These are phyloP conservation scores for Mythimna albipuncta DNA, from an alignment of 2,888 invertebrate genomes.

Conservation along the genomic window DNA sequence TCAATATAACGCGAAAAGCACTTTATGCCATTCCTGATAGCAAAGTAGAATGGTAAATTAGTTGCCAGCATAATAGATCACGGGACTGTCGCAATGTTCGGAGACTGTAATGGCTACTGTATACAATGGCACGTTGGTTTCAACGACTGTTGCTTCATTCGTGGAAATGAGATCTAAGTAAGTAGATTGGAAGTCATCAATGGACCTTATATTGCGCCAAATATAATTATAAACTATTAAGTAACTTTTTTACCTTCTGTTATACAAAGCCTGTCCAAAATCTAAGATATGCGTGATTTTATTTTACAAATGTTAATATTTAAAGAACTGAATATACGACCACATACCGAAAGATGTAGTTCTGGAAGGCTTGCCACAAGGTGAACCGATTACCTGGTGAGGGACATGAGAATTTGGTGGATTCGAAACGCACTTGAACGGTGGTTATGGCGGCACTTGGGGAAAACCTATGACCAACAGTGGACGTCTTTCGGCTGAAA, in stretches of 20 bases:
- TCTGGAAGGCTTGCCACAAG: no score
- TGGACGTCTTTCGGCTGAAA: no score
- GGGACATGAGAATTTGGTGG: no score
- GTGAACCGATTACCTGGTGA: no score
- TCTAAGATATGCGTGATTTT: not conserved
- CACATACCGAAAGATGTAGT: no score
- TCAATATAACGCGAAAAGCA: conserved; percentile 44
- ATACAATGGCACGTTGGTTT: conserved; percentile 41
- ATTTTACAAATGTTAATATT: not conserved
- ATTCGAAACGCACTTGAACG: no score
- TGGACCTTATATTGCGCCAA: conserved; percentile 21
- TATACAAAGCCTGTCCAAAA: not conserved
- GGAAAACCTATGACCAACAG: no score
- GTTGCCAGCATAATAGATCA: conserved; percentile 46
- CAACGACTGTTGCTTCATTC: conserved; percentile 41
- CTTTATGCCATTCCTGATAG: conserved; percentile 35
- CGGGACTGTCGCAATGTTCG: conserved; percentile 34
- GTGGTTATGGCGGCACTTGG: no score
- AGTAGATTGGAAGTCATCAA: conserved; percentile 36
- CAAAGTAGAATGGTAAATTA: conserved; percentile 23
- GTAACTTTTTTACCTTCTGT: not conserved
- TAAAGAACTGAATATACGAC: no score
- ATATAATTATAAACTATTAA: not conserved
- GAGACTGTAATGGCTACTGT: conserved; percentile 30
- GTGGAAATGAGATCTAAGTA: conserved; percentile 39